phyloP scores from a whole-genome alignment of 2,888 invertebrate genomes.

The Sclerodermus sp. region DNA sequence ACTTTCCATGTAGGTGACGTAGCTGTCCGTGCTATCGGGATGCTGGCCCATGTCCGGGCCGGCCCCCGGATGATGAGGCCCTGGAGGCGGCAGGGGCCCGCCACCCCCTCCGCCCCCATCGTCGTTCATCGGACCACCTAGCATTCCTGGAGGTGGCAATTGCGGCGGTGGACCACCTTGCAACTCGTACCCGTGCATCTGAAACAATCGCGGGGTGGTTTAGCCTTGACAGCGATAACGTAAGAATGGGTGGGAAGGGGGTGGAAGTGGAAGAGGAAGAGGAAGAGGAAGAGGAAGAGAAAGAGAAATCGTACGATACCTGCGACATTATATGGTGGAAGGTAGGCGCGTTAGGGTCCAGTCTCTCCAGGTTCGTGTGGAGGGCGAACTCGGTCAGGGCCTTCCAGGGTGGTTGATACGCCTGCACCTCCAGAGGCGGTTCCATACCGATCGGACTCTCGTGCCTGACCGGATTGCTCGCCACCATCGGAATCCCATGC shows the following conservation, averaged over 20 bases:
- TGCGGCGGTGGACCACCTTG: conserved; percentile 51
- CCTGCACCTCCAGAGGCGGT: conserved; percentile 84
- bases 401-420: conserved; percentile 98
- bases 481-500: conserved; percentile 98
- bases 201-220: too few species aligned
- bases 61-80: conserved; percentile 43
- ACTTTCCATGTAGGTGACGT: conserved; percentile 90
- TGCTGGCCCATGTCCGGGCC: conserved; percentile 68
- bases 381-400: conserved; percentile 94
- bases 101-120: conserved; percentile 46
- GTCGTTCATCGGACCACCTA: conserved; percentile 53
- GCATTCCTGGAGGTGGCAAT: conserved; percentile 50
- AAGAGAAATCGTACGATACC: too few species aligned
- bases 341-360: conserved; percentile 85
- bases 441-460: conserved; percentile 85
- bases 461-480: conserved; percentile 89
- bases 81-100: conserved; percentile 44
- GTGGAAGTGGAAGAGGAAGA: too few species aligned
- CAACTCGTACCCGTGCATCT: conserved; percentile 92
- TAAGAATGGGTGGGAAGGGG: too few species aligned
- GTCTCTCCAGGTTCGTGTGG: conserved; percentile 87
- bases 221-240: too few species aligned
- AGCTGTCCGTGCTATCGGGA: conserved; percentile 83
- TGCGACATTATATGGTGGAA: conserved; percentile 96
- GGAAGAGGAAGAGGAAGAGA: too few species aligned